phyloP scores from a whole-genome alignment of 2,797 vertebrate genomes.

The Columba guinea region DNA sequence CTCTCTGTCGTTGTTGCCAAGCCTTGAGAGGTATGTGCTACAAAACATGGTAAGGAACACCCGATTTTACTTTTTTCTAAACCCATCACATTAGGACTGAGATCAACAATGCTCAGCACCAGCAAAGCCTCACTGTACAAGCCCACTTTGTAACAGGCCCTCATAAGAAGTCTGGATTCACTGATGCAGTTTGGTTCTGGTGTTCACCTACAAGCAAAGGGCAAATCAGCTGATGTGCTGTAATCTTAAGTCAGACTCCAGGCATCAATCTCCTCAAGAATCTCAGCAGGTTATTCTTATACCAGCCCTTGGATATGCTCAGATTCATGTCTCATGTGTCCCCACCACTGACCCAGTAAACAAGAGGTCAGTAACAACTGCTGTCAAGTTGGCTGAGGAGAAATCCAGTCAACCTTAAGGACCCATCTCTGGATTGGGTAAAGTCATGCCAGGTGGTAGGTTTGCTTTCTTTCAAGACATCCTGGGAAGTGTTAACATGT shows the following conservation, averaged over 20 bases:
- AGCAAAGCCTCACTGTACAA: background rate
- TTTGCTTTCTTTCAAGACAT: background rate
- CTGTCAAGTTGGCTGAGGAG: background rate
- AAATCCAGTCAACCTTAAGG: background rate
- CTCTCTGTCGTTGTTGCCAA: background rate
- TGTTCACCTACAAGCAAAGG: background rate
- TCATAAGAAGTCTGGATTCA: background rate
- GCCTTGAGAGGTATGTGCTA: background rate
- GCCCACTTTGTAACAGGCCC: background rate
- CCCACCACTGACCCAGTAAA: background rate
- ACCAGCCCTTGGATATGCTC: background rate
- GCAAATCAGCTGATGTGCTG: background rate
- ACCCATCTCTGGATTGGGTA: background rate
- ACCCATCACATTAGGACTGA: background rate
- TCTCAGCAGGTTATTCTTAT: background rate
- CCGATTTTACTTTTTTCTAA: rapidly evolving
- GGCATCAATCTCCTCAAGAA: background rate
- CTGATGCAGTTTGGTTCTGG: background rate
- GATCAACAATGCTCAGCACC: background rate
- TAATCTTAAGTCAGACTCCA: background rate
- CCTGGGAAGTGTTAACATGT: background rate
- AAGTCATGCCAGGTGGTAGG: background rate
- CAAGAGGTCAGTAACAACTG: background rate
- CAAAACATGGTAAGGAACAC: background rate
- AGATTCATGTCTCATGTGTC: rapidly evolving